Base-by-base conservation (phyloP, 1,140 invertebrate genomes). In the Triops longicaudatus region DNA sequence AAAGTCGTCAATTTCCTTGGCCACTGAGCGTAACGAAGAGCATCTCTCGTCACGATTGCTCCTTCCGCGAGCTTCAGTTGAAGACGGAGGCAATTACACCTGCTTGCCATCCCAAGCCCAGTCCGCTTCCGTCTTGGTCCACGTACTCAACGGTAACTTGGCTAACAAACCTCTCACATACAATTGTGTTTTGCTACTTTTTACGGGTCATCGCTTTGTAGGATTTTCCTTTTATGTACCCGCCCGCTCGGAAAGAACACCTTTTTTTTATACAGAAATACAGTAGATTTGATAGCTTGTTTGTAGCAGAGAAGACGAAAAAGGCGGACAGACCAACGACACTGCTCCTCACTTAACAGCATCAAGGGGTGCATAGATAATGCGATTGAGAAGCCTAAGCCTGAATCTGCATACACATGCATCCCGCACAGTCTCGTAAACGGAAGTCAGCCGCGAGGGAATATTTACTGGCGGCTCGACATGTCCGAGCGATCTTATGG, bases 1-100 rank as follows among this genome's bases (percentile, higher is more conserved):
- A 12, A 31, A 73, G 12, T 42, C 26, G 14, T 73, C 71, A 31
- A 17, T 97, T 82, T 93, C 91, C 82, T 86, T 97, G 80, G 93
- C 96, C 84, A 96, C 94, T 1, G 94, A 96, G 85, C 95, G 95
- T 85, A 94, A 92, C 4, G 92, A 94, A 81, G 88, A 89, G 9
- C 92, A 92, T n/a, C 95, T 93, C 42, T 94, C 93, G 71, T 95
- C 93, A 84, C 93, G 93, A 82, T 87, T 97, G 78, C 88, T 95
- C 82, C 90, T 97, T 79, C 94, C 93, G 12, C 92, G 94, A 82
- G 94, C 94, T 17, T 88, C 91, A 28, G 87, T 93, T 72, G 88
- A 88, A 41, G 94, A 97, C 86, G 94, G 92, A 41, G 95, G 94
- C 80, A 84, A 84, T 76, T 85, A 84, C 76, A 84, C 82, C 26